phyloP scores from a whole-genome alignment of 2,888 invertebrate genomes.

The Oligia latruncula region DNA sequence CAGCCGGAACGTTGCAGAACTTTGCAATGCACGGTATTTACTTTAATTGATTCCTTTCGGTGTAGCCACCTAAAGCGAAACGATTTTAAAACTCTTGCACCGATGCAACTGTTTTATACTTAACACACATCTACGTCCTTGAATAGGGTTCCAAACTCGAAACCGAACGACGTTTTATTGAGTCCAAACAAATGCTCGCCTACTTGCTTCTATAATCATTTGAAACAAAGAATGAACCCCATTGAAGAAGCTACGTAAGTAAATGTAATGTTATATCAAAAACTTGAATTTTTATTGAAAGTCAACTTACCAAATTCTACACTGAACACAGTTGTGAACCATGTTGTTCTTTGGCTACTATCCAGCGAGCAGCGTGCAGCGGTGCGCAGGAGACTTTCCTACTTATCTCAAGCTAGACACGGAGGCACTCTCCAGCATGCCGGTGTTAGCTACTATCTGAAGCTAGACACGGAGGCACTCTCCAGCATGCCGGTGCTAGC shows the following conservation, averaged over 20 bases:
- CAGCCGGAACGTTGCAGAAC: neutral
- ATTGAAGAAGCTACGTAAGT: neutral
- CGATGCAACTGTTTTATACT: neutral
- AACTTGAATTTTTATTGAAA: neutral
- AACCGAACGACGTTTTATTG: neutral
- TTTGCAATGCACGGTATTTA: neutral
- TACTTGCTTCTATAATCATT: neutral
- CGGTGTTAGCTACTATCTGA: neutral
- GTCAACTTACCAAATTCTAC: neutral
- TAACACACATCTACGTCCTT: neutral
- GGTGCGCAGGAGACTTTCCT: neutral
- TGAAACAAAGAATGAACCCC: neutral
- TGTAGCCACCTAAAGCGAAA: neutral
- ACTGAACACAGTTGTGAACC: neutral
- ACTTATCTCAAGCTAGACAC: neutral
- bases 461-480: neutral
- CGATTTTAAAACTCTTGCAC: neutral
- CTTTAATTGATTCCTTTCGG: neutral
- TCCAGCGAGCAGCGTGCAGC: neutral
- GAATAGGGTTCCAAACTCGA: neutral
- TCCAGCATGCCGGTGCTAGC: neutral
- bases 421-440: neutral
- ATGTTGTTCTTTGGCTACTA: neutral
- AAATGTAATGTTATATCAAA: neutral
- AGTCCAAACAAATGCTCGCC: neutral